These are phyloP conservation scores for Yoshiicerus persimilis DNA, from an alignment of 1,140 invertebrate species.

Conservation along the genomic window DNA sequence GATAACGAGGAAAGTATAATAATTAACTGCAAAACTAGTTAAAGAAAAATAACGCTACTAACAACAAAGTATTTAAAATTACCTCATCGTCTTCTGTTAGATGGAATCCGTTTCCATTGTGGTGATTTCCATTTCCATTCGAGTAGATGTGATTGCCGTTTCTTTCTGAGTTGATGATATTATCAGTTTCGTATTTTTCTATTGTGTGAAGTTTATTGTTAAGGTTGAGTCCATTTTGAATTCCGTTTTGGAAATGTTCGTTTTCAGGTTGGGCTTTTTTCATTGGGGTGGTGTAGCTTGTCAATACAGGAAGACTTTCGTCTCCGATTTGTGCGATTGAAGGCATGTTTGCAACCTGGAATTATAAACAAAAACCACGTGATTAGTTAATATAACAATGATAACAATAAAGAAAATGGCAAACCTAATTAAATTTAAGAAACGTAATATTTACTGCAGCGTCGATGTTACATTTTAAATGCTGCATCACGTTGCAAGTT, in stretches of 20 bases:
- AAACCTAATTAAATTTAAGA: neutral
- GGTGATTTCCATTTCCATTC: slow-evolving; percentile 33
- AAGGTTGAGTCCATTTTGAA: slow-evolving; percentile 23
- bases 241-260: slow-evolving; percentile 39
- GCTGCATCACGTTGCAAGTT: neutral
- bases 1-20: too few species aligned
- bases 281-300: neutral
- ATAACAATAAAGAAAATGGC: neutral
- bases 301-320: slow-evolving; percentile 37
- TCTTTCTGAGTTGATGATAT: slow-evolving; percentile 15
- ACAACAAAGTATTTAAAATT: too few species aligned
- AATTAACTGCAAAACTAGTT: too few species aligned
- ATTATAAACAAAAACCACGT: neutral
- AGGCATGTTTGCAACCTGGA: slow-evolving; percentile 32
- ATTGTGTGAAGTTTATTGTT: slow-evolving; percentile 16
- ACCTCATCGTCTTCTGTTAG: neutral
- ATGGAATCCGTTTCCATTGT: slow-evolving; percentile 30
- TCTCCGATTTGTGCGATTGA: slow-evolving; percentile 35
- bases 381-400: neutral
- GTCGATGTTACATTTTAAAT: neutral
- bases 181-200: slow-evolving; percentile 30
- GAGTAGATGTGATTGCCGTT: neutral
- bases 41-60: too few species aligned
- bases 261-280: slow-evolving; percentile 33
- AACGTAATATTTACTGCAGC: neutral